Percentiles rank a stretch among this genome's conserved stretches.
phyloP scores from a whole-genome alignment of 1,140 invertebrate genomes.

The Triops longicaudatus region DNA sequence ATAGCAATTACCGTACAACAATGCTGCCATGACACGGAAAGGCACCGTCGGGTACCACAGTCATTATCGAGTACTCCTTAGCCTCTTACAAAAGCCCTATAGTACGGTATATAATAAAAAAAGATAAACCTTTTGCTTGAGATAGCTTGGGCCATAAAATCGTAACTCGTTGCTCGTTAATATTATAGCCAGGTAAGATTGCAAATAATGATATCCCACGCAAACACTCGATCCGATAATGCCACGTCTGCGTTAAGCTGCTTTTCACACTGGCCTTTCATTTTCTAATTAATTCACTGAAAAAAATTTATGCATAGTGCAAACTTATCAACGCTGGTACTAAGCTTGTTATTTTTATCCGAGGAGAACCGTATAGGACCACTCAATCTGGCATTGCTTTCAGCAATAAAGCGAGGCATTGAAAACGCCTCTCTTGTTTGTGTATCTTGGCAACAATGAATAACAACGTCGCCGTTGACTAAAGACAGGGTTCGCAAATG shows the following conservation, averaged over 20 bases:
- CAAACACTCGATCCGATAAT: too few species aligned
- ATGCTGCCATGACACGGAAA: conserved; percentile 6
- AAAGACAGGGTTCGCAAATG: neutral
- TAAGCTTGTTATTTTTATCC: too few species aligned
- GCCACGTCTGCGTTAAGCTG: too few species aligned
- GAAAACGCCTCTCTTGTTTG: neutral
- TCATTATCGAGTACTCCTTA: neutral
- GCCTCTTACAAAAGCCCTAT: neutral
- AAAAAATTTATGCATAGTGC: too few species aligned
- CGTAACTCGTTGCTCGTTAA: too few species aligned
- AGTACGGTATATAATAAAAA: neutral
- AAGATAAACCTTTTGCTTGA: neutral
- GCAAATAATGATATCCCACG: too few species aligned
- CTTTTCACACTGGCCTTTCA: too few species aligned
- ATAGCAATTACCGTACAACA: conserved; percentile 8
- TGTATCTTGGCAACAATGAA: neutral
- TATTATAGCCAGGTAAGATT: too few species aligned
- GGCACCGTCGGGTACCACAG: neutral
- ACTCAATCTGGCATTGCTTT: neutral
- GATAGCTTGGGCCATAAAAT: too few species aligned
- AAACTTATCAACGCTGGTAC: too few species aligned
- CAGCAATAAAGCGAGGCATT: neutral
- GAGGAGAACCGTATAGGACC: too few species aligned
- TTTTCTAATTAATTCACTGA: too few species aligned
- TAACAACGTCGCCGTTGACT: neutral